Base-by-base conservation (phyloP, 2,797 vertebrate species). In the Furcifer pardalis region DNA sequence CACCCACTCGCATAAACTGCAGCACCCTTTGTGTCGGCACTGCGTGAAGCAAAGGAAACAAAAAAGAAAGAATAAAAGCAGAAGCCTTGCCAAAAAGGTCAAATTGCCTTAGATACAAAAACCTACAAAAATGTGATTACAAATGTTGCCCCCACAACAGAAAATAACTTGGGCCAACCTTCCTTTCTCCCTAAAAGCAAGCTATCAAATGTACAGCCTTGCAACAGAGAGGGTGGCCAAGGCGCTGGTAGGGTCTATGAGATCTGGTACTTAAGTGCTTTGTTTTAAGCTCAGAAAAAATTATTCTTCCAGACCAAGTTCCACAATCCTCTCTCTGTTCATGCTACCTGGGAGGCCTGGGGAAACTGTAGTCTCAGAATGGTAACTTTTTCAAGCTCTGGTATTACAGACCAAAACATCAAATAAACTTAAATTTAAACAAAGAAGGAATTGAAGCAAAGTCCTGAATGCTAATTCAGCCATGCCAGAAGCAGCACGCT, bases 61-160 rank as follows among this genome's bases (percentile, higher is more conserved):
- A 52, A 52, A 9, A 15, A 19, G 21, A 56, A 56, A 56, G 52
- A 56, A 56, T 23, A 56, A 56, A 85, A 71, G 84, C 91, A 87
- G 90, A 88, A 37, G 23, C 75, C 91, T 91, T 94, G 94, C 93
- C 89, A 91, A 94, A n/a, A 88, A 93, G 92, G 87, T 68, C 92
- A 90, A 91, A 94, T 93, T 88, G 87, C 94, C 93, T 95, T 94
- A 94, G 94, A 95, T 95, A 96, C 92, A 94, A 95, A 90, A 96
- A 95, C 89, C 92, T 95, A 95, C 92, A 96, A 96, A 96, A 96
- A 94, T 86, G 92, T 89, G 90, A 92, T 94, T 96, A 95, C 89
- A 95, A 96, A 96, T 90, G 59, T 89, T 82, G 82, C 78, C 87
- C n/a, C 87, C 32, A 60, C 93, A 94, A 90, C 83, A 90, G 88